Conservation (phyloP, 2,888 invertebrate genomes). For the Rhingia campestris region DNA sequence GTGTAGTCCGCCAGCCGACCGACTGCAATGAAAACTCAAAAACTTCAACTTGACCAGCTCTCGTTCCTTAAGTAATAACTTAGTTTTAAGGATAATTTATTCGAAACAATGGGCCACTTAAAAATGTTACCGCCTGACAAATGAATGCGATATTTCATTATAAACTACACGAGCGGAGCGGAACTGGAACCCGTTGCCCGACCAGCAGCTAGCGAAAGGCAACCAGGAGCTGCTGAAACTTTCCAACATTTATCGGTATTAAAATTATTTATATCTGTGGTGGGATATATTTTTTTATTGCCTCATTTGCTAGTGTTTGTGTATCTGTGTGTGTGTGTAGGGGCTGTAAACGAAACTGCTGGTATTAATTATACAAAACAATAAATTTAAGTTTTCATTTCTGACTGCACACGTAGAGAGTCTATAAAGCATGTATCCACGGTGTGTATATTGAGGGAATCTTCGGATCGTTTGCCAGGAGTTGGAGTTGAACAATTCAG, state of each 20-base stretch:
- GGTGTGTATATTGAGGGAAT: not conserved
- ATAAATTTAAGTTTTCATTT: constrained; percentile 68
- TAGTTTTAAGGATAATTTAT: constrained; percentile 74
- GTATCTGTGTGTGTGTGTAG: constrained; percentile 1
- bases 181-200: constrained; percentile 4
- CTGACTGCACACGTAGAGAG: constrained; percentile 29
- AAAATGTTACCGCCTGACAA: constrained; percentile 73
- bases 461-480: not conserved
- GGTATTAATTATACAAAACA: constrained; percentile 69
- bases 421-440: constrained; percentile 38
- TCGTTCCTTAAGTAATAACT: constrained; percentile 72
- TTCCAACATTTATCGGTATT: constrained; percentile 72
- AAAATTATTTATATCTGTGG: constrained; percentile 74
- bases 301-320: not conserved
- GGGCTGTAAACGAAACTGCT: constrained; percentile 35
- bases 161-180: constrained; percentile 58
- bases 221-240: constrained; percentile 50
- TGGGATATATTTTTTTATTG: constrained; percentile 39
- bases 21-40: constrained; percentile 41
- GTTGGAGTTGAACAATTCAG: constrained; percentile 54
- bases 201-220: not conserved
- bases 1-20: not conserved
- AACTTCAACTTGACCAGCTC: constrained; percentile 69
- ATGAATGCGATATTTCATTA: constrained; percentile 74
- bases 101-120: constrained; percentile 74